Base-by-base conservation (phyloP, 2,888 invertebrate species). In the Oscheius myriophilus region DNA sequence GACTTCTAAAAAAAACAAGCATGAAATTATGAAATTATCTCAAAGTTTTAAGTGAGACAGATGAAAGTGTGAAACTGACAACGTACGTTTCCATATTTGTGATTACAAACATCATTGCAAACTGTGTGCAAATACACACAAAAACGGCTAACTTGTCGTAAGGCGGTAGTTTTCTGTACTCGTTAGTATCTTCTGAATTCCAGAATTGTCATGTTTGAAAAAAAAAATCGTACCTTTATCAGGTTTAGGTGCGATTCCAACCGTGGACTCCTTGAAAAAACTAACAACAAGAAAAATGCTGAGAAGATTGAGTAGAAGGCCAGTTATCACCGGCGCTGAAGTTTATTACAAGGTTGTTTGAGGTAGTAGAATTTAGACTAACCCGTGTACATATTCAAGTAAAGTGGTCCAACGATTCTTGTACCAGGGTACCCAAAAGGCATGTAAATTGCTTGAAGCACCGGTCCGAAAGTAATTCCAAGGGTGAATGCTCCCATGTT, bases 41-140 rank as follows among this genome's bases (percentile, higher is more conserved):
- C 21, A 53, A 33, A 33, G 18, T 4, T 23, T 33, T 57, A 6
- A 12, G 33, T 52, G 23, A 23, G 18, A 4, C 12, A 33, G 70
- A 69, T 57, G 66, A n/a, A 51, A 33, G 45, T 33, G 55, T 14
- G 2, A 46, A 46, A 66, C 2, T 33, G 3, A 2, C 52, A 1
- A 68, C 86, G 83, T 77, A 87, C 87, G 88, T 88, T 82, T 88
- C 88, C 72, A 86, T 83, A 18, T 87, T 85, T 14, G 87, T 85
- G 69, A 87, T 87, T 33, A 87, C 82, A 73, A 88, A 87, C 59
- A 87, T 82, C 33, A 87, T 85, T 42, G 85, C 83, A 76, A 88
- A 88, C 73, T 88, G 87, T 1, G 87, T 75, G 25, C 67, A 67
- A 53, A 82, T 73, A 57, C 82, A 82, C 14, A 81, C 58, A 12